These are phyloP conservation scores for Euspilapteryx auroguttella DNA, from an alignment of 2,888 invertebrate species.

Conservation along the genomic window DNA sequence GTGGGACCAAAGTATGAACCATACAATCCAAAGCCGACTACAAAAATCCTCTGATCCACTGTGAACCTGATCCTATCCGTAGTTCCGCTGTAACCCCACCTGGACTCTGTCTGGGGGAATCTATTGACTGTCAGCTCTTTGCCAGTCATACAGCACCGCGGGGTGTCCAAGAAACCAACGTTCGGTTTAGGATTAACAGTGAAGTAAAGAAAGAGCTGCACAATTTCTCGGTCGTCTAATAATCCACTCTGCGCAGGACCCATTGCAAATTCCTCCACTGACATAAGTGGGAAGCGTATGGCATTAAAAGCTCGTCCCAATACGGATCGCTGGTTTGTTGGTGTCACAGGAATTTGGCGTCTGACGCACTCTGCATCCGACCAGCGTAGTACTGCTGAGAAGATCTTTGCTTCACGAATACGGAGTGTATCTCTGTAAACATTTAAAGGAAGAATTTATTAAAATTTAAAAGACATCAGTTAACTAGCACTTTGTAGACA, in stretches of 20 bases:
- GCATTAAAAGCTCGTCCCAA: slow-evolving; percentile 71
- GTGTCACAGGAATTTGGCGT: slow-evolving; percentile 64
- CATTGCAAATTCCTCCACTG: slow-evolving; percentile 81
- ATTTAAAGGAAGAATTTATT: not conserved
- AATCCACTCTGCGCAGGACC: slow-evolving; percentile 76
- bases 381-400: slow-evolving; percentile 74
- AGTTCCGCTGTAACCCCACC: slow-evolving; percentile 85
- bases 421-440: slow-evolving; percentile 71
- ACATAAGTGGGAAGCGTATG: slow-evolving; percentile 82
- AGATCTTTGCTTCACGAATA: slow-evolving; percentile 77
- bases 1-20: slow-evolving; percentile 79
- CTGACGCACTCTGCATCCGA: slow-evolving; percentile 74
- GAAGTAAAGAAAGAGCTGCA: slow-evolving; percentile 71
- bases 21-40: slow-evolving; percentile 83
- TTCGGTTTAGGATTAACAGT: slow-evolving; percentile 77
- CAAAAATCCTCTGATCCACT: slow-evolving; percentile 78
- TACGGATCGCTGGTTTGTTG: slow-evolving; percentile 69
- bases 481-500: too few species aligned
- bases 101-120: slow-evolving; percentile 75
- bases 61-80: slow-evolving; percentile 81
- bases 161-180: slow-evolving; percentile 70
- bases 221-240: slow-evolving; percentile 74
- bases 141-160: slow-evolving; percentile 76
- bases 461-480: not conserved
- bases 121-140: slow-evolving; percentile 73